Evolutionary conservation across 2,113 vertebrate genomes (phyloP).

Genomic region (Trogon melanurus): DNA sequence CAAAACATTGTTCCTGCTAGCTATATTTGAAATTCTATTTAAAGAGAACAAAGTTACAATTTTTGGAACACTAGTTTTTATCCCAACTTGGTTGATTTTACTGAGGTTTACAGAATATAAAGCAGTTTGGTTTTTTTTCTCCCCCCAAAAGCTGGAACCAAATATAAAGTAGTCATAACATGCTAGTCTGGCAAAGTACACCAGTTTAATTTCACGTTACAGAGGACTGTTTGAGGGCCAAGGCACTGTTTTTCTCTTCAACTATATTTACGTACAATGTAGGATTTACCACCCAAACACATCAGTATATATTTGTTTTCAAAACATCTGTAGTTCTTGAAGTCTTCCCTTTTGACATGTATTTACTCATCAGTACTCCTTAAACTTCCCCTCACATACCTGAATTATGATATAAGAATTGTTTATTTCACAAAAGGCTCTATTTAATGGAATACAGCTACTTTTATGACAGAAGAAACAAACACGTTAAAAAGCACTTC

Average conservation of each 20-base stretch:
- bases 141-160: neutral
- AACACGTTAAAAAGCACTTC: neutral
- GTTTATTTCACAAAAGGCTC: neutral
- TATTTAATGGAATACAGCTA: neutral
- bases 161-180: neutral
- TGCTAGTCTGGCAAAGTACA: neutral
- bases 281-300: neutral
- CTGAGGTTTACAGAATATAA: neutral
- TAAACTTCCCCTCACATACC: neutral
- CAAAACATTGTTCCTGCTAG: neutral
- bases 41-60: neutral
- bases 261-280: neutral
- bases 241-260: neutral
- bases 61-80: neutral
- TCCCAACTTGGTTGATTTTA: neutral
- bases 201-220: neutral
- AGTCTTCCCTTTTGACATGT: neutral
- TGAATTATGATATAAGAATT: neutral
- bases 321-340: neutral
- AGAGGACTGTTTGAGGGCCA: neutral
- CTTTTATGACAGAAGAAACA: neutral
- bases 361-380: neutral
- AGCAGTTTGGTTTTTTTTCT: neutral
- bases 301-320: neutral
- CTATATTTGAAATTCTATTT: neutral